phyloP scores from a whole-genome alignment of 1,140 invertebrate genomes.

The Apocrypta bakeri region DNA sequence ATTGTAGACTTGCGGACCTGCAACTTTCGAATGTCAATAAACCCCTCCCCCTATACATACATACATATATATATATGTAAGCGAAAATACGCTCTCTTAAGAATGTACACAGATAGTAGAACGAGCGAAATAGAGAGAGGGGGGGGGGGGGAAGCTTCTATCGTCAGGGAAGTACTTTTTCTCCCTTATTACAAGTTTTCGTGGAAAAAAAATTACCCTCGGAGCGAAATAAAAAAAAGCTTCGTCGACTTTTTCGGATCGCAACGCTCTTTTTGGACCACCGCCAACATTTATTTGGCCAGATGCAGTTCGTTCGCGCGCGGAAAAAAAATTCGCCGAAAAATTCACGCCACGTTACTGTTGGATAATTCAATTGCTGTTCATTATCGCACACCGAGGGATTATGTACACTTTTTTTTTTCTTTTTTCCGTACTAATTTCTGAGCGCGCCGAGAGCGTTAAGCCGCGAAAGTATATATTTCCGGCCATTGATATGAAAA shows the following conservation, averaged over 20 bases:
- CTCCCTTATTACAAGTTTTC: neutral
- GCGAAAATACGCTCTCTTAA: slow-evolving; percentile 28
- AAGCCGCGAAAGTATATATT: too few relatives aligned
- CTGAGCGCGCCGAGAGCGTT: too few relatives aligned
- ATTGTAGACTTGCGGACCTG: neutral
- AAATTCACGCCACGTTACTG: slow-evolving; percentile 21
- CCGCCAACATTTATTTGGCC: neutral
- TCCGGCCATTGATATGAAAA: too few relatives aligned
- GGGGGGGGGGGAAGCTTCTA: too few relatives aligned
- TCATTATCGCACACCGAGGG: neutral
- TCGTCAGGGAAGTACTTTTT: neutral
- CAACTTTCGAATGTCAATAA: slow-evolving; percentile 27
- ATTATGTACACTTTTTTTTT: too few relatives aligned
- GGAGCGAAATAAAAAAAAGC: neutral
- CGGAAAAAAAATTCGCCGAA: neutral
- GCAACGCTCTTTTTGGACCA: neutral
- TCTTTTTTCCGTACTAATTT: too few relatives aligned
- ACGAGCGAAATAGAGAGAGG: neutral
- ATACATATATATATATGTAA: too few relatives aligned
- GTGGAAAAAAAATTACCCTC: neutral
- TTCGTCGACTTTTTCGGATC: neutral
- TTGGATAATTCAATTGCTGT: slow-evolving; percentile 34
- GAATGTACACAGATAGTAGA: neutral
- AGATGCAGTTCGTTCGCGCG: neutral
- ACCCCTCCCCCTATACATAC: neutral